phyloP scores from a whole-genome alignment of 1,140 invertebrate species.

The Musca vetustissima region DNA sequence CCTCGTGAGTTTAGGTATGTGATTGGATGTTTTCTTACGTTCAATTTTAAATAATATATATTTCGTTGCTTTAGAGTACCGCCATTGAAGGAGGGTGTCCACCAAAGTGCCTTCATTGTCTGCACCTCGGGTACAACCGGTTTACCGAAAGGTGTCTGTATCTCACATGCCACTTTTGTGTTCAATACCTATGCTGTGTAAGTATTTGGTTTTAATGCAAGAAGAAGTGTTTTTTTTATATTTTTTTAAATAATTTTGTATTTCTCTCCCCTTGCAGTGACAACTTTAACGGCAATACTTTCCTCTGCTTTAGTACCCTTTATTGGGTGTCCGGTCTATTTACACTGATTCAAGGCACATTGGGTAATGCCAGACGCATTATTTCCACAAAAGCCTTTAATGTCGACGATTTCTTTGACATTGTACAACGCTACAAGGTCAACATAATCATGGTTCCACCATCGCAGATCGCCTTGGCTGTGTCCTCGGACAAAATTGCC shows the following conservation, averaged over 20 bases:
- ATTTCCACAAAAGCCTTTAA: slow-evolving; percentile 27
- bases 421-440: slow-evolving; percentile 26
- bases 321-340: not conserved
- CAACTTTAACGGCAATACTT: no score
- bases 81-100: slow-evolving; percentile 32
- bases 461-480: slow-evolving; percentile 14
- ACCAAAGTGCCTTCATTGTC: slow-evolving; percentile 48
- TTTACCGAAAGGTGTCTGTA: slow-evolving; percentile 73
- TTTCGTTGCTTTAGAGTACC: slow-evolving; percentile 31
- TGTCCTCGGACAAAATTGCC: slow-evolving; percentile 18
- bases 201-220: no score
- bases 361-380: slow-evolving; percentile 38
- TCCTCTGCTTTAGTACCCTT: not conserved
- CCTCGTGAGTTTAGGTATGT: slow-evolving; percentile 35
- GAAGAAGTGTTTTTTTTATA: no score
- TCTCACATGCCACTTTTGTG: slow-evolving; percentile 54
- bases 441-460: slow-evolving; percentile 15
- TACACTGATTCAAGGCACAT: slow-evolving; percentile 30
- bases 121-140: slow-evolving; percentile 75
- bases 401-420: slow-evolving; percentile 21
- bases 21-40: slow-evolving; percentile 35
- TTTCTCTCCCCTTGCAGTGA: no score
- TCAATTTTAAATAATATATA: not conserved
- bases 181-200: no score
- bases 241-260: no score